Conservation (phyloP, 1,140 invertebrate genomes). For the Musca domestica region DNA sequence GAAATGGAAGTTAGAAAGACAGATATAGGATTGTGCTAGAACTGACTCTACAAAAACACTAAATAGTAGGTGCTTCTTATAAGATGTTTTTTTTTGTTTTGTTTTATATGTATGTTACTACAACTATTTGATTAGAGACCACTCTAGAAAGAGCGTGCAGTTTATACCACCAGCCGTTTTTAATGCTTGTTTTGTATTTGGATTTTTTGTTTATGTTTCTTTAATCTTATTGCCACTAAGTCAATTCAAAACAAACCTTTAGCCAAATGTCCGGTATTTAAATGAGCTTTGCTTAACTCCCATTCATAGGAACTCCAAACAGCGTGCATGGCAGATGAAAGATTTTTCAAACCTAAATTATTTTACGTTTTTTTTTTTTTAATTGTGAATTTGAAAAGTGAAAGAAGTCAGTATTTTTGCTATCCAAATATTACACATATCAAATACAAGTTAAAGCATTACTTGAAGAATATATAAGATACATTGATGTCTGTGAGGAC, state of each 20-base stretch:
- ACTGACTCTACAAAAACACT: no score
- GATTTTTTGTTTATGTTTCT: conserved; percentile 6
- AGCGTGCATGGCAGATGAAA: conserved; percentile 20
- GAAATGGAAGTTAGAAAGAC: no score
- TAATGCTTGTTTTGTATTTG: conserved; percentile 7
- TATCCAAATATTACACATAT: no score
- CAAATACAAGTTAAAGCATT: no score
- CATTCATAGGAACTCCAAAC: conserved; percentile 19
- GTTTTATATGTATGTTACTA: neutral
- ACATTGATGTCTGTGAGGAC: no score
- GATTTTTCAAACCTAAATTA: conserved; percentile 24
- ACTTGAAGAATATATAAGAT: no score
- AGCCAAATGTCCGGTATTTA: conserved; percentile 7
- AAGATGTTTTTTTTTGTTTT: no score
- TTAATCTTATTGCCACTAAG: conserved; percentile 1
- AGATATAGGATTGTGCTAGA: no score
- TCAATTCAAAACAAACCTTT: conserved; percentile 18
- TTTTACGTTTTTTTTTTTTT: no score
- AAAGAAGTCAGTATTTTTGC: neutral
- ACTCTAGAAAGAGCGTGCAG: conserved; percentile 9
- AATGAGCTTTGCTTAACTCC: conserved; percentile 19
- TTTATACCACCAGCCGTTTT: conserved; percentile 22
- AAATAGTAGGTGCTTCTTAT: no score
- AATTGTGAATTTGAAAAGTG: conserved; percentile 9
- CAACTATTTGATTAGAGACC: conserved; percentile 5